Evolutionary conservation across 1,140 invertebrate species (phyloP).

Genomic region (Bombus impatiens): DNA sequence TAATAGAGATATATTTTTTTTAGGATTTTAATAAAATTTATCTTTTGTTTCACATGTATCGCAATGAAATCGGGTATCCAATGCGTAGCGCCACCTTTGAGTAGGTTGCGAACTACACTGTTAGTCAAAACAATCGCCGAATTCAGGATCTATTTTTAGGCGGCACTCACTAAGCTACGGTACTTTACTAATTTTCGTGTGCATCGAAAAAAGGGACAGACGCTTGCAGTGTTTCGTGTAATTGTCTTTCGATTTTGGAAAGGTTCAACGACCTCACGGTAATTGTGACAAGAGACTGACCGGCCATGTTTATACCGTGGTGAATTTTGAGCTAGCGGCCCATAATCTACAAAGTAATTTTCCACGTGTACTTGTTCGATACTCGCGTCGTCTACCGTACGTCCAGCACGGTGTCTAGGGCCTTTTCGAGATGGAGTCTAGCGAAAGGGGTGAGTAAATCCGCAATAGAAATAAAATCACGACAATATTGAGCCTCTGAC

Average conservation of each 20-base stretch:
- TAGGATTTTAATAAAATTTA: not conserved
- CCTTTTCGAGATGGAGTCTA: conserved; percentile 74
- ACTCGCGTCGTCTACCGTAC: conserved; percentile 37
- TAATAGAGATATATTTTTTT: not conserved
- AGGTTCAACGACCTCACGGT: conserved; percentile 77
- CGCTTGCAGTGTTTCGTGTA: conserved; percentile 3
- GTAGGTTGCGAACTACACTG: conserved; percentile 70
- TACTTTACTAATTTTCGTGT: conserved; percentile 53
- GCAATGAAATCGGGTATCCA: not conserved
- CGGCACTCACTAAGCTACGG: conserved; percentile 47
- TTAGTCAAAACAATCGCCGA: conserved; percentile 73
- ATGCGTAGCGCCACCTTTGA: conserved; percentile 69
- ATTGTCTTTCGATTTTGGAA: conserved; percentile 50
- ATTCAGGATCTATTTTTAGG: conserved; percentile 68
- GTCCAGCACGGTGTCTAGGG: conserved; percentile 26
- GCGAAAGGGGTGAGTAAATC: conserved; percentile 78
- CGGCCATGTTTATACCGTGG: conserved; percentile 80
- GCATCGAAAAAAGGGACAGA: conserved; percentile 41
- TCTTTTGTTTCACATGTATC: not conserved
- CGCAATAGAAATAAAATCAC: conserved; percentile 42
- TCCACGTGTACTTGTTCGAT: conserved; percentile 56
- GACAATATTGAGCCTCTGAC: conserved; percentile 75
- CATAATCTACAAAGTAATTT: conserved; percentile 65
- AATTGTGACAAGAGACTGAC: conserved; percentile 76
- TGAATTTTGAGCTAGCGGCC: conserved; percentile 72